These are phyloP conservation scores for Troilus luridus DNA, from an alignment of 2,888 invertebrate genomes.

Conservation along the genomic window DNA sequence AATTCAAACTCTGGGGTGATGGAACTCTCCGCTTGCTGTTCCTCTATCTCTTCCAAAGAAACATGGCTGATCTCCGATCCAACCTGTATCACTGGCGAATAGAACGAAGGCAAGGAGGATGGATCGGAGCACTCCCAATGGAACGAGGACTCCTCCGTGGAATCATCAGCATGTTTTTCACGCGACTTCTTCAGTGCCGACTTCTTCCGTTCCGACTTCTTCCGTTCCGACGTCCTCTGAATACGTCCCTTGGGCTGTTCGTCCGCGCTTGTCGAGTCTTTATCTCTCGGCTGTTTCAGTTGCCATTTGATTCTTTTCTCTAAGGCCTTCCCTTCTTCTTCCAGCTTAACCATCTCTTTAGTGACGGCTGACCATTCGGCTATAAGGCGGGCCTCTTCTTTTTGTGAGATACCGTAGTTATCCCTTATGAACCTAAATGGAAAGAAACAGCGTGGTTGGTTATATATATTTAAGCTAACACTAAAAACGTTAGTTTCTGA, in stretches of 20 bases:
- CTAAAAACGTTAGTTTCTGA: too few relatives aligned
- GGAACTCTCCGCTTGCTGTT: too few relatives aligned
- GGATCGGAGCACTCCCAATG: not conserved
- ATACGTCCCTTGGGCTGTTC: not conserved
- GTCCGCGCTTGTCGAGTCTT: not conserved
- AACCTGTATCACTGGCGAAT: not conserved
- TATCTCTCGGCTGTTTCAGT: not conserved
- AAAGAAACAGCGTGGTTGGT: not conserved
- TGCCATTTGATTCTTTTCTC: not conserved
- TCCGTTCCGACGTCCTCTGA: not conserved
- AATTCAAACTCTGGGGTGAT: not conserved
- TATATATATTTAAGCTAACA: too few relatives aligned
- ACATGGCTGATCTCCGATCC: not conserved
- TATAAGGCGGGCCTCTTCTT: not conserved
- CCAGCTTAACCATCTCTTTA: not conserved
- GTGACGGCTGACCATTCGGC: not conserved
- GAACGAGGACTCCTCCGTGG: not conserved
- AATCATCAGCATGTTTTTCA: not conserved
- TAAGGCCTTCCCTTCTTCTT: slow-evolving; percentile 1
- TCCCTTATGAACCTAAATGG: slow-evolving; percentile 35
- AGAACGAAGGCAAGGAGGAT: not conserved
- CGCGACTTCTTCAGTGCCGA: not conserved
- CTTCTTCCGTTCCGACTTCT: not conserved
- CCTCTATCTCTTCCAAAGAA: not conserved
- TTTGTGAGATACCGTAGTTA: slow-evolving; percentile 25